A percentile compares a stretch with the other conserved stretches of the same genome.
phyloP scores from a whole-genome alignment of 2,888 invertebrate genomes.

The Aproaerema taeniolella region DNA sequence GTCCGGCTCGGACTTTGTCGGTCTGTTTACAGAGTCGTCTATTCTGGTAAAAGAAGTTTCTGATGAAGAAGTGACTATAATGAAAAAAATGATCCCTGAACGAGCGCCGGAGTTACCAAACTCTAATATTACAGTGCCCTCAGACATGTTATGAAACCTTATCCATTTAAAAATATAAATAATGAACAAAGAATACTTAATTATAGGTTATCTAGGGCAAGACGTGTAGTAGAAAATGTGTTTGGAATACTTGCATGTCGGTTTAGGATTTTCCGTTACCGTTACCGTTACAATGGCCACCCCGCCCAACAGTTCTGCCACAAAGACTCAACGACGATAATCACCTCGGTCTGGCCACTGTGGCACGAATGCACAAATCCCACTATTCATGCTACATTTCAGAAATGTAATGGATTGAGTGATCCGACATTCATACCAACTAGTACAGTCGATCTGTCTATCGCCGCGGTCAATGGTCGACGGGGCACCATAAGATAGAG shows the following conservation, averaged over 20 bases:
- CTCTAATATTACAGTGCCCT: not conserved
- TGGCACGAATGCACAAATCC: no score
- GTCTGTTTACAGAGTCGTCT: not conserved
- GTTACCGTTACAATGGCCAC: no score
- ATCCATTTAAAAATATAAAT: slow-evolving; percentile 1
- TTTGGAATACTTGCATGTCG: slow-evolving; percentile 1
- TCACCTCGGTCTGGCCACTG: no score
- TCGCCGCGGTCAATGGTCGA: no score
- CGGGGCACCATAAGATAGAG: no score
- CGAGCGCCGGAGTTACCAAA: not conserved
- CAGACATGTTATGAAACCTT: not conserved
- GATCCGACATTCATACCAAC: no score
- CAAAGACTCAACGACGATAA: no score
- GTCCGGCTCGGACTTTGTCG: not conserved
- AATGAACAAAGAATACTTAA: not conserved
- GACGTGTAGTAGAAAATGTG: slow-evolving; percentile 15
- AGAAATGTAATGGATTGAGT: no score
- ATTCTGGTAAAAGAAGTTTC: not conserved
- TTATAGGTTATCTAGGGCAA: slow-evolving; percentile 12
- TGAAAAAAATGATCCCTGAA: not conserved
- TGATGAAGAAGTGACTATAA: not conserved
- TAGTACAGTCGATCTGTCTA: no score
- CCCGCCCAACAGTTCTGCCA: no score
- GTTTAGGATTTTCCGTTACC: slow-evolving; percentile 10
- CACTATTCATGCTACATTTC: no score